Evolutionary conservation across 2,113 vertebrate genomes (phyloP).

Genomic region (Notechis scutatus): DNA sequence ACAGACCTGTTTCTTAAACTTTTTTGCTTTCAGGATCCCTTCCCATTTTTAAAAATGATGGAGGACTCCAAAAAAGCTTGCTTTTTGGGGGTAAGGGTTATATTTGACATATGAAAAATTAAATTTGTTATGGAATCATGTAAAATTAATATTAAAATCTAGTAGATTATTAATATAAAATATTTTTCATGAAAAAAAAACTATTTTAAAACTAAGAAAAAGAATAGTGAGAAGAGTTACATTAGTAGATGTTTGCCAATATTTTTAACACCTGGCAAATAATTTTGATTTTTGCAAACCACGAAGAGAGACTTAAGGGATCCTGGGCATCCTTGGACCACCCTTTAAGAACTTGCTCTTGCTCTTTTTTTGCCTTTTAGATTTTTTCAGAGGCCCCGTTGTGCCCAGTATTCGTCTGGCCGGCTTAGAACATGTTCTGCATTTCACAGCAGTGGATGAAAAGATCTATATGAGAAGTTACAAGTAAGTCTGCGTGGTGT

Average conservation of each 20-base stretch:
- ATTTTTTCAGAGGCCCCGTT: slow-evolving; percentile 91
- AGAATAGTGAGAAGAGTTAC: neutral
- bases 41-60: neutral
- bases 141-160: neutral
- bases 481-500: slow-evolving; percentile 70
- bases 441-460: slow-evolving; percentile 88
- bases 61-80: neutral
- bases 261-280: neutral
- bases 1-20: neutral
- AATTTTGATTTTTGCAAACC: neutral
- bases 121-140: neutral
- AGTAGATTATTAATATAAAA: neutral
- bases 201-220: neutral
- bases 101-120: neutral
- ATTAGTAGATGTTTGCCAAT: neutral
- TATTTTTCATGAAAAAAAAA: neutral
- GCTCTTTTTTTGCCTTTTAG: slow-evolving; percentile 59
- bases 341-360: neutral
- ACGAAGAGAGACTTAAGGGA: neutral
- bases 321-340: neutral
- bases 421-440: slow-evolving; percentile 88
- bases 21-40: neutral
- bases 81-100: neutral
- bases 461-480: slow-evolving; percentile 94
- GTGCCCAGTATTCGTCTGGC: slow-evolving; percentile 85